Percentiles rank a stretch among this genome's conserved stretches.
Conservation (phyloP, 1,140 invertebrate genomes). For the Drosophila rufa region DNA sequence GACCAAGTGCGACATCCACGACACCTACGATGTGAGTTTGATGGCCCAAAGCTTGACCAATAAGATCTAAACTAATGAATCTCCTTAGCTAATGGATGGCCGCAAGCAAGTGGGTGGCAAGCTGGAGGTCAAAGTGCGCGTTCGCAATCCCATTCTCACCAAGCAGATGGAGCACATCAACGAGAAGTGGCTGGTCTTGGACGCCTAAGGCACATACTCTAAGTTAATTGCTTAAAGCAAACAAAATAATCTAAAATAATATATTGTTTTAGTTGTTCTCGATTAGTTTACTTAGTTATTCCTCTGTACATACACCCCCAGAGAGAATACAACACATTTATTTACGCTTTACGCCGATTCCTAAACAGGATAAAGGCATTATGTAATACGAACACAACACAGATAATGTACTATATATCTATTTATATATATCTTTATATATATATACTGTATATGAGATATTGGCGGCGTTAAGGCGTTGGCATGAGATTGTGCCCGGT, state of each 20-base stretch:
- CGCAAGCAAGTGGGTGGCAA: conserved; percentile 95
- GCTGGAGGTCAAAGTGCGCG: conserved; percentile 94
- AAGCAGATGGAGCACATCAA: conserved; percentile 96
- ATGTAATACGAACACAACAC: conserved; percentile 66
- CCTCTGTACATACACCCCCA: conserved; percentile 15
- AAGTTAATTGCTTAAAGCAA: conserved; percentile 38
- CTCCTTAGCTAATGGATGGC: conserved; percentile 93
- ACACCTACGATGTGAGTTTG: conserved; percentile 95
- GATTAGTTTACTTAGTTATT: conserved; percentile 20
- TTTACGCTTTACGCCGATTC: conserved; percentile 44
- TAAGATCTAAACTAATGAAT: conserved; percentile 18
- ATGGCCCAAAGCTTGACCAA: too few relatives aligned
- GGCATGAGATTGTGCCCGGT: conserved; percentile 60
- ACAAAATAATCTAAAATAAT: conserved; percentile 45
- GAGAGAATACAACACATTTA: conserved; percentile 12
- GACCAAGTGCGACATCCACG: conserved; percentile 94
- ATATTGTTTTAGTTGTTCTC: conserved; percentile 28
- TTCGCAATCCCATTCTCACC: conserved; percentile 95
- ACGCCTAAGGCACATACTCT: conserved; percentile 74
- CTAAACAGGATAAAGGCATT: conserved; percentile 27
- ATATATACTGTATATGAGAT: conserved; percentile 58
- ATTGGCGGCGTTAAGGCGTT: conserved; percentile 60
- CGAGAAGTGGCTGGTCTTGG: conserved; percentile 96
- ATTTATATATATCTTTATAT: conserved; percentile 57
- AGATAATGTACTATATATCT: conserved; percentile 55